Evolutionary conservation across 2,888 invertebrate genomes (phyloP), one percentile per base, ranked within the genome.

Genomic region (Alloplasta piceator): DNA sequence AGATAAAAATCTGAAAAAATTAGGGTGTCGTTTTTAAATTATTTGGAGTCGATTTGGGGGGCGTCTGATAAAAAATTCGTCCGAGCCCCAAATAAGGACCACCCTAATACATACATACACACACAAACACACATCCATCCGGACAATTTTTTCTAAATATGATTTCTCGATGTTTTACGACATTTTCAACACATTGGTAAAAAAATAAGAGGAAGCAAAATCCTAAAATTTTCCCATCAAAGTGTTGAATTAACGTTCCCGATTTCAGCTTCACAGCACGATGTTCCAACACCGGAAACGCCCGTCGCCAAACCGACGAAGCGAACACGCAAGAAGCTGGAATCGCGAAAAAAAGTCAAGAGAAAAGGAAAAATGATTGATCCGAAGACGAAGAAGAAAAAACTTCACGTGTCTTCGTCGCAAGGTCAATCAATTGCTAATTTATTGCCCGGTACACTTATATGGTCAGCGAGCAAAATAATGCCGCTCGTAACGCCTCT

Each of bases 381-480:
- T 56, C 12, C 46, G 7, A 72, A 79, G 46, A 16, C 60, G 83
- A 83, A 61, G 84, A 82, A 84, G 73, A 79, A 80, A 73, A 83
- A 82, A 80, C 38, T 58, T 26, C 26, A 52, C 43, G 83, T 64
- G 77, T 78, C 84, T 64, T 87, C n/a, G 72, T 86, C 80, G n/a
- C 84, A 79, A 50, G 82, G 77, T 71, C 84, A 82, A 76, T 82
- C 84, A 4, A 82, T 85, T 4, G 81, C 88, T 1, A 90, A 85
- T 86, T 81, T 91, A 60, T 86, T 89, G 38, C 84, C 92, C 3
- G 90, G 89, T 5, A 90, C 92, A 63, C 76, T 92, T 0, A 91
- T 92, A 63, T 84, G 92, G 70, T 91, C 92, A 0, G 87, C 89
- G 43, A 89, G 90, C 14, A 92, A 92, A 81, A 85, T 92, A 82